phyloP scores from a whole-genome alignment of 2,797 vertebrate genomes.

The Lagorchestes hirsutus region DNA sequence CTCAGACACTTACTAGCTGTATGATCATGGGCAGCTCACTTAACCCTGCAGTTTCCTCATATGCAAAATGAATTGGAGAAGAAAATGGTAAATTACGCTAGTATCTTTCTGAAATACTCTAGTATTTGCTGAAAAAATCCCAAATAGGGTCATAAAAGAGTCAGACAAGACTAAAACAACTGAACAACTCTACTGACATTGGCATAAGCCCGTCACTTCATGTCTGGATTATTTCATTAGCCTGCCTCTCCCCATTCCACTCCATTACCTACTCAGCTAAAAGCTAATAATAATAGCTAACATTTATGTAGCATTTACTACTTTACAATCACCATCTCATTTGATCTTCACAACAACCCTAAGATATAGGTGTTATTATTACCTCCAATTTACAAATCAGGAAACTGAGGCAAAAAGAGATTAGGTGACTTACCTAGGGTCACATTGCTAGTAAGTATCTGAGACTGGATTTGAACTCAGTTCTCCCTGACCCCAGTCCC shows the following conservation, averaged over 20 bases:
- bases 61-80: too few species aligned
- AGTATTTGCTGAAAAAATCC: too few species aligned
- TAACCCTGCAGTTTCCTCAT: too few species aligned
- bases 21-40: too few species aligned
- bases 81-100: too few species aligned
- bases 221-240: background rate
- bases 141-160: too few species aligned
- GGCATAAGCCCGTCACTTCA: background rate
- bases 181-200: too few species aligned
- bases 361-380: background rate
- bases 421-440: background rate
- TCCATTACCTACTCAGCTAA: background rate
- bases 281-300: background rate
- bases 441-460: background rate
- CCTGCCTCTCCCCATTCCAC: background rate
- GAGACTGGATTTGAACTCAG: background rate
- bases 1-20: too few species aligned
- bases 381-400: background rate
- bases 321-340: background rate
- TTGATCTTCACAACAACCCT: background rate
- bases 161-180: too few species aligned
- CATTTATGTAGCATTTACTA: background rate
- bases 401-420: background rate
- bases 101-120: too few species aligned
- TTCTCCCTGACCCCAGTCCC: background rate